phyloP scores from a whole-genome alignment of 2,888 invertebrate species.

The Ametastegia equiseti region DNA sequence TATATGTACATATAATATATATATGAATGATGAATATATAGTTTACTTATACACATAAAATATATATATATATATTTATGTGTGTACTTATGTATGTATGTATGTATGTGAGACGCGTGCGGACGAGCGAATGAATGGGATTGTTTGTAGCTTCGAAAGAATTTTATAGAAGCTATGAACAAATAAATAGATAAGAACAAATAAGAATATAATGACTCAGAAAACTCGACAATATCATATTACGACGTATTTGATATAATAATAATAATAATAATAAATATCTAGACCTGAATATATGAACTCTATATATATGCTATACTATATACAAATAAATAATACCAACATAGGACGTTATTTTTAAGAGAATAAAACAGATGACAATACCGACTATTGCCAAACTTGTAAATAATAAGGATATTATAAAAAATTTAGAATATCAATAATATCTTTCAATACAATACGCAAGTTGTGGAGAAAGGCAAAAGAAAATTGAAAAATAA shows the following conservation, averaged over 20 bases:
- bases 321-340: constrained; percentile 1
- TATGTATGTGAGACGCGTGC: too few relatives aligned
- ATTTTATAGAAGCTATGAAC: neutral
- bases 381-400: constrained; percentile 62
- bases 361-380: constrained; percentile 62
- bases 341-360: constrained; percentile 32
- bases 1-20: neutral
- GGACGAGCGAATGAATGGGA: neutral
- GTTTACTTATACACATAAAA: too few relatives aligned
- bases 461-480: neutral
- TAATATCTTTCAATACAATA: neutral
- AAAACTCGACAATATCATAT: constrained; percentile 43
- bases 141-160: neutral
- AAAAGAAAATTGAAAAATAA: neutral
- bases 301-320: neutral
- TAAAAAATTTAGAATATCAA: neutral
- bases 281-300: neutral
- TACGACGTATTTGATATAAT: constrained; percentile 37
- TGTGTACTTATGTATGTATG: neutral
- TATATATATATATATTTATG: constrained; percentile 4
- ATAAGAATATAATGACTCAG: neutral
- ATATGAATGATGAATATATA: too few relatives aligned
- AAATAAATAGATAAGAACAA: neutral
- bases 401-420: constrained; percentile 43
- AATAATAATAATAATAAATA: constrained; percentile 16